Conservation (phyloP, 2,113 vertebrate species). For the Cololabis saira region DNA sequence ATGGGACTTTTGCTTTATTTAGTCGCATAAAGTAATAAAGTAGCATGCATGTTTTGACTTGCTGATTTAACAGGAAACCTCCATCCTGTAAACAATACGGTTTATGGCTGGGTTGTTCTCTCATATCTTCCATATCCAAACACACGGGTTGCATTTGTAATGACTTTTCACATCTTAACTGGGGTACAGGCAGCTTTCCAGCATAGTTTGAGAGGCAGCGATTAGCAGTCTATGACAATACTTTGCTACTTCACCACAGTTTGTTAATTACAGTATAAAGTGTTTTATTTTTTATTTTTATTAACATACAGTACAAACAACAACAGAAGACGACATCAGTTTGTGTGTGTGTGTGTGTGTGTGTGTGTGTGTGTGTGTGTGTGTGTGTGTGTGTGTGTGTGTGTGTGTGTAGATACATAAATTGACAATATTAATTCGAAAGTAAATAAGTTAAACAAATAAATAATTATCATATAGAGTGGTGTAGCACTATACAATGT, state of each 20-base stretch:
- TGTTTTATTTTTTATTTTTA: no score
- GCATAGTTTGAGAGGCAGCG: constrained; percentile 14
- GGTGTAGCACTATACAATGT: no score
- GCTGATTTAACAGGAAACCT: constrained; percentile 5
- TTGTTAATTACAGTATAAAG: constrained; percentile 34
- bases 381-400: no score
- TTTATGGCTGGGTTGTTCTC: neutral
- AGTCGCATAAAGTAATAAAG: neutral
- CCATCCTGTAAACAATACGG: constrained; percentile 1
- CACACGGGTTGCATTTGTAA: constrained; percentile 5
- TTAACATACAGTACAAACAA: no score
- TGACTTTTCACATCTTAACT: constrained; percentile 27
- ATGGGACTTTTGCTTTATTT: constrained; percentile 32
- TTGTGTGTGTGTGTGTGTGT: no score
- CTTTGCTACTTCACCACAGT: constrained; percentile 30
- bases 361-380: no score
- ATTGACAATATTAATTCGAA: no score
- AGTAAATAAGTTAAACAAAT: no score
- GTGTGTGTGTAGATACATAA: no score
- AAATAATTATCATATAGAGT: no score
- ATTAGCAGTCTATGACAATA: neutral
- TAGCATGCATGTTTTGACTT: neutral
- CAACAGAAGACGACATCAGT: no score
- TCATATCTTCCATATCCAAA: neutral
- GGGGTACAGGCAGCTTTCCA: neutral